phyloP scores from a whole-genome alignment of 2,888 invertebrate species.

The Automeris io region DNA sequence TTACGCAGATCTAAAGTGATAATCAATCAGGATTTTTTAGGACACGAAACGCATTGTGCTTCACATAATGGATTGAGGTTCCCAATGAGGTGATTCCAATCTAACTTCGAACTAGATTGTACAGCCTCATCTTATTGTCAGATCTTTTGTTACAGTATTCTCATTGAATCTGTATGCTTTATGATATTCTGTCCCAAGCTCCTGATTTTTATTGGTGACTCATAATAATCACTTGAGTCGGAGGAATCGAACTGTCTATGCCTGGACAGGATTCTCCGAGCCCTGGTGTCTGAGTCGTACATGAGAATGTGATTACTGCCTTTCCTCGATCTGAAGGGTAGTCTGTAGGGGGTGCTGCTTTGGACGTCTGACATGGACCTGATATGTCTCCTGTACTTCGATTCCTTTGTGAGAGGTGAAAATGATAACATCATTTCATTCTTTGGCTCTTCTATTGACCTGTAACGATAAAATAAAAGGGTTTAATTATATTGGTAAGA shows the following conservation, averaged over 20 bases:
- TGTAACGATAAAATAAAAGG: conserved; percentile 39
- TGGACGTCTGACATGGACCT: conserved; percentile 71
- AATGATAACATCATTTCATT: conserved; percentile 38
- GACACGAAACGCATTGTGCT: conserved; percentile 2
- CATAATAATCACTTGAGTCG: conserved; percentile 58
- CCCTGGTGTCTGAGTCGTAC: conserved; percentile 64
- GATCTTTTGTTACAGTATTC: conserved; percentile 50
- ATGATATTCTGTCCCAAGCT: conserved; percentile 58
- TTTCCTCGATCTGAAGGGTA: conserved; percentile 49
- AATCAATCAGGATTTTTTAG: neutral
- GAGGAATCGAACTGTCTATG: conserved; percentile 51
- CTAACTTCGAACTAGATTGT: conserved; percentile 40
- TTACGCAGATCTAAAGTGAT: neutral
- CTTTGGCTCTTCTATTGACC: conserved; percentile 51
- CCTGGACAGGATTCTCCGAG: conserved; percentile 43
- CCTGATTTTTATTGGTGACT: conserved; percentile 41
- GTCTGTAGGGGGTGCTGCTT: conserved; percentile 60
- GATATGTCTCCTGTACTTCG: conserved; percentile 59
- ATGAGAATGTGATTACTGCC: conserved; percentile 51
- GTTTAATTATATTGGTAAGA: too few species aligned
- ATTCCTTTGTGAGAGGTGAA: conserved; percentile 57
- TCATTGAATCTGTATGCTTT: conserved; percentile 67
- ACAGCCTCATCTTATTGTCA: conserved; percentile 40
- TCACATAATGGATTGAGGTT: neutral
- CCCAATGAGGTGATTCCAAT: conserved; percentile 31